Evolutionary conservation across 2,797 vertebrate species (phyloP), one percentile per base, ranked within the genome.

Genomic region (Notamacropus eugenii): DNA sequence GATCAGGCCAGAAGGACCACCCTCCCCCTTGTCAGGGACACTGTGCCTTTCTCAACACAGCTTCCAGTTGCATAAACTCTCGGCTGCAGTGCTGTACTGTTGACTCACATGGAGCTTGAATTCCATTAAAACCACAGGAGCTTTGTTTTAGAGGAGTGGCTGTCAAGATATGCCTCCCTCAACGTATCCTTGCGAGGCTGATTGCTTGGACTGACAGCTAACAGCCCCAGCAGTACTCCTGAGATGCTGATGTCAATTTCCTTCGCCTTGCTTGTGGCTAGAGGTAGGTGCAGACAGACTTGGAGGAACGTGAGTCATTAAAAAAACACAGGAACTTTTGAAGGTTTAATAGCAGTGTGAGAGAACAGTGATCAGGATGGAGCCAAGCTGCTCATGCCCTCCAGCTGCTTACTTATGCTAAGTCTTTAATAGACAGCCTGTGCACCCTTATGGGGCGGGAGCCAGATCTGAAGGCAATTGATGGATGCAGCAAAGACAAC

Each of bases 341-440:
- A 87, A 87, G 74, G 74, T 87, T 87, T 87, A 87, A 87, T 87
- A 50, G 74, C 74, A 50, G 50, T 50, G 40, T 87, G 40, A 87
- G 74, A 82, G 74, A 50, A 87, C 11, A 87, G 74, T 50, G 74
- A 87, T 87, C 74, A 87, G 40, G 40, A 46, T 28, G 74, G 74
- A 87, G 74, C 74, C 74, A 87, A 87, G 22, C 74, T 87, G 74
- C 40, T 87, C 74, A 28, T 87, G 74, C 74, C 74, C 74, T 87
- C 40, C 40, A 87, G 74, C 74, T 87, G 74, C 74, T 87, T 50
- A 50, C 74, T 87, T 87, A 87, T 10, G 40, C 40, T 87, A 87
- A 87, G 74, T 87, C 74, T 87, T 87, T 87, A 87, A 87, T 50
- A 87, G 74, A 87, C 74, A 87, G 74, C 74, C 74, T 87, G 74